Evolutionary conservation across 2,113 vertebrate genomes (phyloP).

Genomic region (Saimiri boliviensis): DNA sequence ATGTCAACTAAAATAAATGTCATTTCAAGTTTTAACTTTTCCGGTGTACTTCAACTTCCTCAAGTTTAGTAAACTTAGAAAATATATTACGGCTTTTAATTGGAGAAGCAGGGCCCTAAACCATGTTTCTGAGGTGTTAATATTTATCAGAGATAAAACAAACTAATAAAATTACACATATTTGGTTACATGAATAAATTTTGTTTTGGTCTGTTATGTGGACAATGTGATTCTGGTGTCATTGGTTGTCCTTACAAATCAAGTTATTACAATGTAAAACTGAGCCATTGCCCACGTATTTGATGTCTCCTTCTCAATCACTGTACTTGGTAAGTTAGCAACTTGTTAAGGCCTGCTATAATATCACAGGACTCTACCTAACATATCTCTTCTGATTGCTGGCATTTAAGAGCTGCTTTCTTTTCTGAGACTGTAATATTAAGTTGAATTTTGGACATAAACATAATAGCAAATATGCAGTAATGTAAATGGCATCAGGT

Average conservation of each 20-base stretch:
- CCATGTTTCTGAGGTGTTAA: background rate
- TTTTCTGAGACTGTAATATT: slow-evolving; percentile 18
- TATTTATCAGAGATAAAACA: slow-evolving; percentile 49
- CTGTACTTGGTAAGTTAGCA: background rate
- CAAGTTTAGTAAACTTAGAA: slow-evolving; percentile 15
- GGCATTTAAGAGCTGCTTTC: background rate
- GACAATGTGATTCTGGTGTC: background rate
- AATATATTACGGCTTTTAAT: slow-evolving; percentile 42
- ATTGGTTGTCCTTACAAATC: background rate
- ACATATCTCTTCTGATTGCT: background rate
- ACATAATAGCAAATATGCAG: background rate
- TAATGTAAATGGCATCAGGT: background rate
- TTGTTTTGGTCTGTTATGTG: background rate
- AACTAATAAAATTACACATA: background rate
- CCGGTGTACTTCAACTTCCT: background rate
- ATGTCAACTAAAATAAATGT: background rate
- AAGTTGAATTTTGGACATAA: background rate
- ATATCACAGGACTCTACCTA: background rate
- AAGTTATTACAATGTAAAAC: slow-evolving; percentile 28
- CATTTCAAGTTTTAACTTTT: slow-evolving; percentile 40
- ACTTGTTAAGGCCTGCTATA: background rate
- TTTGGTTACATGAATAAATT: background rate
- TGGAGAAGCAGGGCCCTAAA: slow-evolving; percentile 1
- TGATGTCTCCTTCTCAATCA: background rate
- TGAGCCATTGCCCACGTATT: background rate